These are phyloP conservation scores for Myanophis thanlyinensis DNA, from an alignment of 2,113 vertebrate species.

Conservation along the genomic window DNA sequence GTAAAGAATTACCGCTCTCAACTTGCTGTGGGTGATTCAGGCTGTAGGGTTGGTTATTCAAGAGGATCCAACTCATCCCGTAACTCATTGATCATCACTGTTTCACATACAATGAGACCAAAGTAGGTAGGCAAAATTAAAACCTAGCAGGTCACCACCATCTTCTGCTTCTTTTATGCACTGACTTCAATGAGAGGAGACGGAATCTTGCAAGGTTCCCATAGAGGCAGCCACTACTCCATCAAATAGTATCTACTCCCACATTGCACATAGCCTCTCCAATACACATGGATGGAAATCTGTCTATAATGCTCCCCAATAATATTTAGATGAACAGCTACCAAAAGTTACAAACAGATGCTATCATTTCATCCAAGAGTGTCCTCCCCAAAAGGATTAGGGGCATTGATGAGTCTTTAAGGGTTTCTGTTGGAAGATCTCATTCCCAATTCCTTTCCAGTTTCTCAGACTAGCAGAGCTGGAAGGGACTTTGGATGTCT, in stretches of 20 bases:
- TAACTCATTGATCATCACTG: not conserved
- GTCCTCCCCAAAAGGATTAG: not conserved
- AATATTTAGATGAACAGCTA: not conserved
- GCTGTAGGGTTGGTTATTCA: not conserved
- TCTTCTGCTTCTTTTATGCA: not conserved
- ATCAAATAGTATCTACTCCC: not conserved
- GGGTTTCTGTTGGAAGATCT: not conserved
- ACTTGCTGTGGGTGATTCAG: not conserved
- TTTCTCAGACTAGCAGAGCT: not conserved
- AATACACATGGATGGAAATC: not conserved
- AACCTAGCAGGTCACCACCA: not conserved
- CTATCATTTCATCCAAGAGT: not conserved
- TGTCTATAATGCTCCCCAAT: not conserved
- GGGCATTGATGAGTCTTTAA: not conserved
- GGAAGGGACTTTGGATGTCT: not conserved
- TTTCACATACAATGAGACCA: not conserved
- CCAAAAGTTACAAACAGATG: not conserved
- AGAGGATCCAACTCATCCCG: not conserved
- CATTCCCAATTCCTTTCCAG: not conserved
- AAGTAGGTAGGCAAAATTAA: not conserved
- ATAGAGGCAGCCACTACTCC: not conserved
- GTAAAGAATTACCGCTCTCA: not conserved
- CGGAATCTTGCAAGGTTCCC: not conserved
- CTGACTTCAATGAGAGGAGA: not conserved
- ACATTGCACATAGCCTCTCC: not conserved